Percentiles rank a stretch among this genome's conserved stretches.
Evolutionary conservation across 2,113 vertebrate genomes (phyloP).

Genomic region (Panurus biarmicus): DNA sequence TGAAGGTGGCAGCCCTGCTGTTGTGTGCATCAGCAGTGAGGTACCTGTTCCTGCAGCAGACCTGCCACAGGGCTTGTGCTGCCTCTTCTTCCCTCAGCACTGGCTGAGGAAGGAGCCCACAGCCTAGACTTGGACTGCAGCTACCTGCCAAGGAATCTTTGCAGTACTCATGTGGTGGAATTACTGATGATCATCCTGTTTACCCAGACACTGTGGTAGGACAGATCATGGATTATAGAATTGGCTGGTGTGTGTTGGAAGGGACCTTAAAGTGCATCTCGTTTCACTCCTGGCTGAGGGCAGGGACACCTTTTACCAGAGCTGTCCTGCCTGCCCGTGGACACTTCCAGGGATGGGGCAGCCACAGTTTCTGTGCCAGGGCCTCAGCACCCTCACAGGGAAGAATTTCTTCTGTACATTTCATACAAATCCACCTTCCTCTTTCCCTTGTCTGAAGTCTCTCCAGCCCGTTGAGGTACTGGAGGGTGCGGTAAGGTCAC

Average conservation of each 20-base stretch:
- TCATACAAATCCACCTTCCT: neutral
- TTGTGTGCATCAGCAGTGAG: neutral
- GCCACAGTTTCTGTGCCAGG: neutral
- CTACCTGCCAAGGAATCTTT: neutral
- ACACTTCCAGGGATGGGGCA: neutral
- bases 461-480: rapidly evolving
- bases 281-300: neutral
- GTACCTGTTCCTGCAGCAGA: neutral
- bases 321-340: neutral
- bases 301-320: neutral
- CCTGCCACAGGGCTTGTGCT: neutral
- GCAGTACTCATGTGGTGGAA: neutral
- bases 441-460: neutral
- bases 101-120: neutral
- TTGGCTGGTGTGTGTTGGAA: neutral
- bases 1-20: neutral
- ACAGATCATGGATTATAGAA: neutral
- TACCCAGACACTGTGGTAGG: neutral
- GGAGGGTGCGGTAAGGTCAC: neutral
- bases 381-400: neutral
- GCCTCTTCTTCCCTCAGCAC: neutral
- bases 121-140: neutral
- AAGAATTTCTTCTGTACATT: neutral
- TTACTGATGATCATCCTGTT: neutral
- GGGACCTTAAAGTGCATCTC: neutral